Evolutionary conservation across 2,888 invertebrate species (phyloP).

Genomic region (Stenchaetothrips biformis): DNA sequence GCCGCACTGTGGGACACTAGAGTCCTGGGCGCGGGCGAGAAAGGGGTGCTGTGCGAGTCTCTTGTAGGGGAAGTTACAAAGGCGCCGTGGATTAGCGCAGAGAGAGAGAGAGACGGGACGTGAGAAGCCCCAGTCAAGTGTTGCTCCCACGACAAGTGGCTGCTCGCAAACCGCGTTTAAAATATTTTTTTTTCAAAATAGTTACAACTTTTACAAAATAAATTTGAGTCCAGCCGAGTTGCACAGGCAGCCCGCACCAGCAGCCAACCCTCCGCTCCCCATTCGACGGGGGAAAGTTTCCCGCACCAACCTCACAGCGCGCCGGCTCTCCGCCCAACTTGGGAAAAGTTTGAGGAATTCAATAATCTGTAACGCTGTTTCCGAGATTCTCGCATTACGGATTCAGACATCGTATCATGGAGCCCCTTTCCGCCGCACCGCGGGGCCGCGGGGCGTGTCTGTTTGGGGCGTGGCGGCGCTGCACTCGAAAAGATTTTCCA

Average conservation of each 20-base stretch:
- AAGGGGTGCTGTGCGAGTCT: too few species aligned
- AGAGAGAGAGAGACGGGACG: not conserved
- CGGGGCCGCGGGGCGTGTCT: not conserved
- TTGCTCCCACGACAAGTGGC: not conserved
- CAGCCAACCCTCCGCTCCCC: not conserved
- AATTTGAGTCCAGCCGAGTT: too few species aligned
- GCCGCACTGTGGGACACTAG: too few species aligned
- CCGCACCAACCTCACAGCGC: not conserved
- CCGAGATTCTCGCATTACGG: constrained; percentile 20
- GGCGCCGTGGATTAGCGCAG: not conserved
- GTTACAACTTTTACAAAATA: not conserved
- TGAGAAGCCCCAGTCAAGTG: not conserved
- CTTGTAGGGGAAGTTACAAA: too few species aligned
- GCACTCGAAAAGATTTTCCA: not conserved
- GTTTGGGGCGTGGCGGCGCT: not conserved
- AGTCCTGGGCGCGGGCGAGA: too few species aligned
- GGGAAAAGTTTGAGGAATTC: constrained; percentile 23
- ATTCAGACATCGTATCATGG: constrained; percentile 4
- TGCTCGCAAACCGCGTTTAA: not conserved
- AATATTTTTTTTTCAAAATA: not conserved
- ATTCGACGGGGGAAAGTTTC: not conserved
- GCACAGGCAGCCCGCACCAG: not conserved
- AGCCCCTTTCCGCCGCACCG: not conserved
- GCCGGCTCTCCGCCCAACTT: not conserved
- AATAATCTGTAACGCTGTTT: constrained; percentile 25